Evolutionary conservation across 1,140 invertebrate species (phyloP).

Genomic region (Drosophila kikkawai): DNA sequence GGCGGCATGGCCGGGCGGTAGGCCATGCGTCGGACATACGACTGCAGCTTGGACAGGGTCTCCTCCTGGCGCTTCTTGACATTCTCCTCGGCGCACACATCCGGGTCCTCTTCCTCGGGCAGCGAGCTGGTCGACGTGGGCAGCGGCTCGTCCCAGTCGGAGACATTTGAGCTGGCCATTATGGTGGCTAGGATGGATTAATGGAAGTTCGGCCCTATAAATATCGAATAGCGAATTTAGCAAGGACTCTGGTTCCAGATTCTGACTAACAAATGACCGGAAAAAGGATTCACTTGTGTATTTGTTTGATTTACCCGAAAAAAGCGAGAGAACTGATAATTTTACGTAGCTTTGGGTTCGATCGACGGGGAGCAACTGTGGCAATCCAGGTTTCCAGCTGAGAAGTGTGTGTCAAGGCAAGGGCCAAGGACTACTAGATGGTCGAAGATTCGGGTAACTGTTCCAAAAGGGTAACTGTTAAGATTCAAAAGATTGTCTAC

Average conservation of each 20-base stretch:
- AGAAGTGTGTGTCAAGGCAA: not conserved
- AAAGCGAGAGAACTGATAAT: constrained; percentile 27
- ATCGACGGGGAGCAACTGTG: not conserved
- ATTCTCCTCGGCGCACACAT: constrained; percentile 62
- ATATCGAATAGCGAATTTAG: constrained; percentile 50
- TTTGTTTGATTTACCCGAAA: not conserved
- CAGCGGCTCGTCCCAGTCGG: constrained; percentile 75
- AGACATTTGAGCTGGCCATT: constrained; percentile 69
- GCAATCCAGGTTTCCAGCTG: not conserved
- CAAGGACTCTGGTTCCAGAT: not conserved
- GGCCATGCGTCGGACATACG: constrained; percentile 71
- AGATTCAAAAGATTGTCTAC: too few species aligned
- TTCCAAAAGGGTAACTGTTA: not conserved
- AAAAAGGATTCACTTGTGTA: not conserved
- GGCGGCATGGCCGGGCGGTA: constrained; percentile 71
- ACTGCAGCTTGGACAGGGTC: constrained; percentile 64
- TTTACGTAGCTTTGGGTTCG: not conserved
- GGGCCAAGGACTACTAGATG: constrained; percentile 1
- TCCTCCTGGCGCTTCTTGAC: constrained; percentile 52
- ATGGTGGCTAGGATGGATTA: not conserved
- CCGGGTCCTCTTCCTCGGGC: constrained; percentile 55
- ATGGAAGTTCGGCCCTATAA: not conserved
- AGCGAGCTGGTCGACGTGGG: constrained; percentile 48
- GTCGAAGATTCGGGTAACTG: fast-evolving
- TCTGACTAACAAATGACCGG: not conserved